phyloP scores from a whole-genome alignment of 2,888 invertebrate species.

The Epinotia demarniana region DNA sequence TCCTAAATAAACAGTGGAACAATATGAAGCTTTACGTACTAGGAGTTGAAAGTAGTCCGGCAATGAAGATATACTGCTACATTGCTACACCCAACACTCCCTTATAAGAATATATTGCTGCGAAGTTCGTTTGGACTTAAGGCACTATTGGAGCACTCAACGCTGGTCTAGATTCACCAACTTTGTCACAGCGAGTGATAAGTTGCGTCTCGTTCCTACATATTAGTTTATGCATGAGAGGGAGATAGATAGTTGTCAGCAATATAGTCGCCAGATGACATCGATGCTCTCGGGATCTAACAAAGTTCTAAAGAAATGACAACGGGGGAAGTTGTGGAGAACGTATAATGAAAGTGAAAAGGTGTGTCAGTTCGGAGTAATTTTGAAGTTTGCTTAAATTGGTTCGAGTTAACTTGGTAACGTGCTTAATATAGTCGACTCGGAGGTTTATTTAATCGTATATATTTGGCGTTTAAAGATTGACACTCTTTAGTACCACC shows the following conservation, averaged over 20 bases:
- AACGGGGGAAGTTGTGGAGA: not conserved
- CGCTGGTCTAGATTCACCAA: conserved; percentile 28
- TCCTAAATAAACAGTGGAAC: conserved; percentile 41
- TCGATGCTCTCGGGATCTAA: not conserved
- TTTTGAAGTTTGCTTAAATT: conserved; percentile 38
- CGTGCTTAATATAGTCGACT: too few species aligned
- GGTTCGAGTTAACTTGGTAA: conserved; percentile 1
- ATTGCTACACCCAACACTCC: conserved; percentile 65
- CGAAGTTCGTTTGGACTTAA: conserved; percentile 52
- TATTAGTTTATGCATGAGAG: not conserved
- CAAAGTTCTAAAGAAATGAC: conserved; percentile 34
- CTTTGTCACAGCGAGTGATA: not conserved
- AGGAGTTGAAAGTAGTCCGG: conserved; percentile 54
- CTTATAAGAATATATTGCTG: conserved; percentile 77
- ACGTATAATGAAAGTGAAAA: conserved; percentile 40
- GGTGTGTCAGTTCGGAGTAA: conserved; percentile 36
- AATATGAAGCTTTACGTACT: conserved; percentile 54
- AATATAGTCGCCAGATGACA: conserved; percentile 2
- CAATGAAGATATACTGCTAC: conserved; percentile 73
- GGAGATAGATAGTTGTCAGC: not conserved
- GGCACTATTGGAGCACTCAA: conserved; percentile 30
- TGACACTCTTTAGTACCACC: too few species aligned
- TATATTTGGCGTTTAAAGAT: too few species aligned
- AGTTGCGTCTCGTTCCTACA: not conserved
- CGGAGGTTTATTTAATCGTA: too few species aligned